Base-by-base conservation (phyloP, 2,113 vertebrate genomes). In the Otis tarda region DNA sequence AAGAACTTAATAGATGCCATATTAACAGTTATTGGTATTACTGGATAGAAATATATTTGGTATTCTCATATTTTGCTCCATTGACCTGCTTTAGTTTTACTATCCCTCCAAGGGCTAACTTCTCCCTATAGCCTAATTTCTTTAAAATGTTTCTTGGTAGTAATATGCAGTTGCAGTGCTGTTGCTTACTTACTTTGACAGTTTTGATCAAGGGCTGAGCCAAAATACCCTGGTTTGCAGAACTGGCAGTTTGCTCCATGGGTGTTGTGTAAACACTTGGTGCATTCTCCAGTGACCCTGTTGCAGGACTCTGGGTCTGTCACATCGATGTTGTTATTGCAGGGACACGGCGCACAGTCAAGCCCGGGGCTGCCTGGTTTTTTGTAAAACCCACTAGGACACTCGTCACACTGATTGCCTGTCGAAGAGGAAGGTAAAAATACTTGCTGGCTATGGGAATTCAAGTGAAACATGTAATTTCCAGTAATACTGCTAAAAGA, bases 161-260 rank as follows among this genome's bases (percentile, higher is more conserved):
- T 23, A 79, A 89, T 52, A 53, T 3, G 4, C 9, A n/a, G 10
- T 55, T 28, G 14, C 33, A 71, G 21, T 47, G 10, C 53, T 67
- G 37, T 47, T 79, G 61, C 35, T 77, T 39, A 69, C 97, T 95
- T 98, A 99, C 99, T 98, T 98, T 41, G 98, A 97, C 99, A 99
- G 93, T 97, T 98, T 89, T 98, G 98, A 79, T 85, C 41, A 31
- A 98, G 43, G 17, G 99, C 98, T 14, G 98, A 98, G 71, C 99
- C 99, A 64, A 98, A 98, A 95, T 98, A 98, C 27, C 98, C 99
- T 3, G 98, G 98, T 94, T 95, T 98, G 95, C 99, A 99, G 95
- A 96, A 94, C 83, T 99, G 98, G 94, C 99, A 99, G 69, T 71
- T 94, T 18, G 94, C 49, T 45, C 99, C 99, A 7, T 95, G 89